Evolutionary conservation across 2,113 vertebrate genomes (phyloP).

Genomic region (Hystrix brachyura): DNA sequence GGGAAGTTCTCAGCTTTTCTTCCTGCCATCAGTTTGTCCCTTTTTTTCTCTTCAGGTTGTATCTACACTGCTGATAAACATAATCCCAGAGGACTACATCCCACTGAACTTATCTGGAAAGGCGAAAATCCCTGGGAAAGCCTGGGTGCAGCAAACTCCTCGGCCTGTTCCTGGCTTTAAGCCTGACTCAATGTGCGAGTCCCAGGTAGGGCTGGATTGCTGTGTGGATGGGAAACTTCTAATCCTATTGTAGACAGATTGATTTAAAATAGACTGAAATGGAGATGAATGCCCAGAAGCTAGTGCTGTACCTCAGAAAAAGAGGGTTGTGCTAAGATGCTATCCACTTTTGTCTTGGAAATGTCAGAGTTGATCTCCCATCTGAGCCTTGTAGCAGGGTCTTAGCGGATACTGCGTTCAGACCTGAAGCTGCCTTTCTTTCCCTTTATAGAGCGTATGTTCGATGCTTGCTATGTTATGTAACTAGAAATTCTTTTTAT

Average conservation of each 20-base stretch:
- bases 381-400: background rate
- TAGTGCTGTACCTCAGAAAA: background rate
- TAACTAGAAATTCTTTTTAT: background rate
- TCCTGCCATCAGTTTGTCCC: background rate
- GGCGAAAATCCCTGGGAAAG: constrained; percentile 94
- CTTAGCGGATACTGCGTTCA: background rate
- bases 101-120: constrained; percentile 94
- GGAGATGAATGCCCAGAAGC: background rate
- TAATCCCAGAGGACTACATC: constrained; percentile 92
- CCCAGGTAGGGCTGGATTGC: constrained; percentile 90
- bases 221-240: background rate
- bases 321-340: background rate
- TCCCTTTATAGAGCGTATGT: background rate
- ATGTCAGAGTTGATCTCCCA: background rate
- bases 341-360: background rate
- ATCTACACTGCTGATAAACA: constrained; percentile 95
- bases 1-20: background rate
- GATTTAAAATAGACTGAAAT: background rate
- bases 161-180: constrained; percentile 85
- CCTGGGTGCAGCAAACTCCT: constrained; percentile 92
- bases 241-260: background rate
- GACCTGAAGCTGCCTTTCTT: background rate
- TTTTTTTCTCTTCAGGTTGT: constrained; percentile 90
- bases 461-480: background rate
- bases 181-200: constrained; percentile 96